Base-by-base conservation (phyloP, 2,888 invertebrate genomes). In the Hoplodrina ambigua region DNA sequence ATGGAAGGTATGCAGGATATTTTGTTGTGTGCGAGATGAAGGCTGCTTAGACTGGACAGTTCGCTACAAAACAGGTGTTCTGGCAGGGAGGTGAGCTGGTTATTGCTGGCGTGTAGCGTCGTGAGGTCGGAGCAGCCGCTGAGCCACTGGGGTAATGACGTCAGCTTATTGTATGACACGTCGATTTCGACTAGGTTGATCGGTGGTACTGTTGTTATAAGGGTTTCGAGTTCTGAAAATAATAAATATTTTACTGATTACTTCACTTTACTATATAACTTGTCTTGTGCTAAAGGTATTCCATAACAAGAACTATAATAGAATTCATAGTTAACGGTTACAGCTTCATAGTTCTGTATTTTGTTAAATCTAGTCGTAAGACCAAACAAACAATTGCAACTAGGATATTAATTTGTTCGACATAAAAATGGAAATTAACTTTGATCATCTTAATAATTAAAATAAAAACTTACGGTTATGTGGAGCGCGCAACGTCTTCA, bases 11-110 rank as follows among this genome's bases (percentile, higher is more conserved):
- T 96, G 59, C 96, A 96, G 75, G 97, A 97, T 71, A 98, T 96
- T 90, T 97, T 97, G 88, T 98, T 98, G 91, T 98, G 98, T 20
- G 98, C 97, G 56, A 98, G 93, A 87, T 98, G 97, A 30, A 98
- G 93, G 49, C 97, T 97, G 81, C 97, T 97, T 50, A 98, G 94
- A 78, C 97, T 97, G 61, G 97, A 97, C 62, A 97, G 96, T 91
- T 98, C 97, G 85, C 97, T 97, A 86, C 97, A 97, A 82, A 98
- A 97, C 56, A 98, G 89, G 87, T 98, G 97, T 61, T 98, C 97
- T 10, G 98, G 98, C 15, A 98, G 94, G 15, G 96, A 96, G 44
- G 96, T 96, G 58, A 98, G 91, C 56, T 96, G 95, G 87, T 98
- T 98, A 90, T 98, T 97, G 82, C 97, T 97, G 19, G 98, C 98